phyloP scores from a whole-genome alignment of 2,113 vertebrate genomes.

The Chloebia gouldiae region DNA sequence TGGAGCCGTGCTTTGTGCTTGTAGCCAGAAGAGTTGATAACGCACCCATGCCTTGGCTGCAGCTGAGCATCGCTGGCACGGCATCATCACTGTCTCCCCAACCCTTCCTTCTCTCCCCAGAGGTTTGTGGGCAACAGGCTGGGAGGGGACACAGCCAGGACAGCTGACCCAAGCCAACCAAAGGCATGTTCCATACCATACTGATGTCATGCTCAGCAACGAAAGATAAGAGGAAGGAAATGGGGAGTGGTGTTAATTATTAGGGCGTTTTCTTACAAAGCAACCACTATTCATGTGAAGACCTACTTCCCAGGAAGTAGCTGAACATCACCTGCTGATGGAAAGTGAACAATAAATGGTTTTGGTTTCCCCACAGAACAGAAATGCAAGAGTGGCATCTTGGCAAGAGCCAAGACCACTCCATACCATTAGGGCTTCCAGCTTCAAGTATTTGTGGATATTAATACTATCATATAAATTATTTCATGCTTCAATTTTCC shows the following conservation, averaged over 20 bases:
- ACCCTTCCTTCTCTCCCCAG: accelerated
- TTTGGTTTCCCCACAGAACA: neutral
- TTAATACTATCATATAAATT: neutral
- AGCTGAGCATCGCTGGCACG: neutral
- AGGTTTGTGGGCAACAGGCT: neutral
- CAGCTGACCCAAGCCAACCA: neutral
- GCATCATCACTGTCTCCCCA: accelerated
- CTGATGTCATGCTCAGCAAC: neutral
- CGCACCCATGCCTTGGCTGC: neutral
- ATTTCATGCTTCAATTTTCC: neutral
- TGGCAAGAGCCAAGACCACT: neutral
- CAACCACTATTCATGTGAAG: accelerated
- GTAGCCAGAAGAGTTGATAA: neutral
- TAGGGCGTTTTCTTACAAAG: neutral
- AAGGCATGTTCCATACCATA: neutral
- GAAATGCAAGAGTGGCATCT: neutral
- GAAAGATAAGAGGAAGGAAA: neutral
- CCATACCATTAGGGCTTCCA: neutral
- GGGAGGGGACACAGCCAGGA: neutral
- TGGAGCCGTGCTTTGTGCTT: neutral
- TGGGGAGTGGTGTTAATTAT: neutral
- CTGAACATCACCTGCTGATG: neutral
- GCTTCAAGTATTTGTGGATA: neutral
- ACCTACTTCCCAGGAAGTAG: neutral
- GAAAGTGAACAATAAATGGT: neutral